Evolutionary conservation across 2,888 invertebrate genomes (phyloP), one percentile per base, ranked within the genome.

Genomic region (Frankliniella intonsa): DNA sequence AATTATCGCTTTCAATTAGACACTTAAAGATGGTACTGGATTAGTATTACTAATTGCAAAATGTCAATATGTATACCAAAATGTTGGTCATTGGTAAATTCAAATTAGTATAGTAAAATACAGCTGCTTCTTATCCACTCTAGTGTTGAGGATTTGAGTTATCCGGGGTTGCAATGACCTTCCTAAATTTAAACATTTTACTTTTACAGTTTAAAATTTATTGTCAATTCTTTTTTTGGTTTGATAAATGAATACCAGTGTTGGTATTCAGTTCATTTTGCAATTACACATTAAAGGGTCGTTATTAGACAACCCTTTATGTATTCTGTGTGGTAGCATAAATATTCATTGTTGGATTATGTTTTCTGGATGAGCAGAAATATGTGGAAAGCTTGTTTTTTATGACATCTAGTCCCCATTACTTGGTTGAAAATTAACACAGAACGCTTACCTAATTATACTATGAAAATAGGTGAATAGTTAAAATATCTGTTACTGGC

Each of bases 271-370:
- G 69, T 25, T 38, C n/a, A 25, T 22, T 76, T 12, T 10, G 25
- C 25, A 76, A 12, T 12, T 10, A 12, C 25, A 22, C 69, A 25
- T 12, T 3, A 38, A 38, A 38, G 38, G 38, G 38, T 38, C 38
- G 2, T 38, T 38, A 38, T 2, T 38, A 38, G 38, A 38, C 38
- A 38, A 38, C 5, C 38, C 38, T 38, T 38, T 76, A 25, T 76
- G 69, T 76, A 76, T 76, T 76, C 12, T 76, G 69, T 76, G 25
- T 76, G 69, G 69, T 76, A 76, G 69, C n/a, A n/a, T 69, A 10
- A 69, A 22, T 69, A 12, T 76, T 76, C 69, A 76, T 76, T 76
- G 69, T 76, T 76, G 69, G 69, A 25, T 76, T 12, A 8, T 76
- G 22, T 76, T 22, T 76, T 76, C 69, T 76, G 69, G 69, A 76